These are phyloP conservation scores for Chionis minor DNA, from an alignment of 2,113 vertebrate genomes.

Conservation along the genomic window DNA sequence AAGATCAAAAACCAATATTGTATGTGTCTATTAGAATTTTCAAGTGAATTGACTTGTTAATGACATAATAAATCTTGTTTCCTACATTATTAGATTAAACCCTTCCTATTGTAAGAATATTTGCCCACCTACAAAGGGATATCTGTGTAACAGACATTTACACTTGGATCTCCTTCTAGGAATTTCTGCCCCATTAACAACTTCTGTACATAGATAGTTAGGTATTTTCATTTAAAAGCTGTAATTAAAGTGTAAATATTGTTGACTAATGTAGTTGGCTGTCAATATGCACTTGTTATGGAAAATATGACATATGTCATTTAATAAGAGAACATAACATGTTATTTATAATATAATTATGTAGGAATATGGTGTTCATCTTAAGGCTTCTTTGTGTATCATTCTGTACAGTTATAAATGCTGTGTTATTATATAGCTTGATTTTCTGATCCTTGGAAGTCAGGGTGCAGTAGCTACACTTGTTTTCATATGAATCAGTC, in stretches of 20 bases:
- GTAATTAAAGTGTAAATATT: constrained; percentile 53
- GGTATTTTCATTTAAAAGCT: constrained; percentile 28
- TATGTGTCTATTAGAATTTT: neutral
- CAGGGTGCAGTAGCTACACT: neutral
- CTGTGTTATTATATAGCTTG: neutral
- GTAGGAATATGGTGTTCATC: neutral
- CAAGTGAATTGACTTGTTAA: neutral
- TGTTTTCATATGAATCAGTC: neutral
- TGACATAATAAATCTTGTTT: neutral
- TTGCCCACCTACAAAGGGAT: neutral
- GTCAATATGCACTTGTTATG: constrained; percentile 19
- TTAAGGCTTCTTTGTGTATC: neutral
- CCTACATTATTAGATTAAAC: neutral
- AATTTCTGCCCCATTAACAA: constrained; percentile 1
- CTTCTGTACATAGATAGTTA: neutral
- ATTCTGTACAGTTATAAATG: neutral
- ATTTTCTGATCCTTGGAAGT: neutral
- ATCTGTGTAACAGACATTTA: neutral
- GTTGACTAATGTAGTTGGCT: constrained; percentile 30
- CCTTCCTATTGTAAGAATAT: neutral
- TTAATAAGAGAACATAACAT: constrained; percentile 26
- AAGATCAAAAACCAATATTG: neutral
- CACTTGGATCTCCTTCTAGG: neutral
- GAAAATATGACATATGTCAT: constrained; percentile 32
- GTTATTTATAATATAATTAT: constrained; percentile 25